A percentile compares a stretch with the other conserved stretches of the same genome.
Conservation (phyloP, 2,113 vertebrate genomes). For the Atlantisia rogersi region DNA sequence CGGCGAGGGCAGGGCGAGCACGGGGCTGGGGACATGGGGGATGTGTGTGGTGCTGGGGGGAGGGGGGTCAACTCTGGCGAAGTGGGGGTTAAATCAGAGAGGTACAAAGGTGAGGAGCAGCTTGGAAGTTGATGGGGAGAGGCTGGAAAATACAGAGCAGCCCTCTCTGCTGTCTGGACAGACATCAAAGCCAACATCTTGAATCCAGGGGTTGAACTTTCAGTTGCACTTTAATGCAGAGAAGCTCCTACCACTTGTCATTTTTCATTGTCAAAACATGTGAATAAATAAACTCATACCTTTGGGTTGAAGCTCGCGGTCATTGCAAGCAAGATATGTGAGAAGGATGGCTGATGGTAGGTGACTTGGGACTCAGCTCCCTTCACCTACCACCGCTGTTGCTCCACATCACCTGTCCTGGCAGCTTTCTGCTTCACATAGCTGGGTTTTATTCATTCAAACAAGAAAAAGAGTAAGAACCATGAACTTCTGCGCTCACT, state of each 20-base stretch:
- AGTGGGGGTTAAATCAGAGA: not conserved
- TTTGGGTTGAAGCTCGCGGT: not conserved
- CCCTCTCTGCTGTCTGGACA: not conserved
- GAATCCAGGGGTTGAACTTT: not conserved
- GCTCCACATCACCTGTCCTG: rapidly evolving
- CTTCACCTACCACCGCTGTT: not conserved
- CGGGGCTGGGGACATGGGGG: not conserved
- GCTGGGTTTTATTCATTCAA: not conserved
- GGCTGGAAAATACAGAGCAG: constrained; percentile 83
- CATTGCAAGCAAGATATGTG: not conserved
- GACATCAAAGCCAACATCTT: not conserved
- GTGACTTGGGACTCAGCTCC: not conserved
- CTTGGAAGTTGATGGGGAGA: not conserved
- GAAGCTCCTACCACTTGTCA: not conserved
- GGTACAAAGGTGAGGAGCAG: not conserved
- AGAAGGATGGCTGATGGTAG: not conserved
- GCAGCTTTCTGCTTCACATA: not conserved
- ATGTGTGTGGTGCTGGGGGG: rapidly evolving
- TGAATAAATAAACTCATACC: not conserved
- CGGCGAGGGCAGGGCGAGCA: not conserved
- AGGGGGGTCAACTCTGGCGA: not conserved
- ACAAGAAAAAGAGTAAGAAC: not conserved
- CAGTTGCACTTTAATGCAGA: not conserved
- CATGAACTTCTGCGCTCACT: not conserved
- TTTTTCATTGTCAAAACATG: not conserved